Conservation (phyloP, 2,113 vertebrate genomes). For the Paralichthys olivaceus region DNA sequence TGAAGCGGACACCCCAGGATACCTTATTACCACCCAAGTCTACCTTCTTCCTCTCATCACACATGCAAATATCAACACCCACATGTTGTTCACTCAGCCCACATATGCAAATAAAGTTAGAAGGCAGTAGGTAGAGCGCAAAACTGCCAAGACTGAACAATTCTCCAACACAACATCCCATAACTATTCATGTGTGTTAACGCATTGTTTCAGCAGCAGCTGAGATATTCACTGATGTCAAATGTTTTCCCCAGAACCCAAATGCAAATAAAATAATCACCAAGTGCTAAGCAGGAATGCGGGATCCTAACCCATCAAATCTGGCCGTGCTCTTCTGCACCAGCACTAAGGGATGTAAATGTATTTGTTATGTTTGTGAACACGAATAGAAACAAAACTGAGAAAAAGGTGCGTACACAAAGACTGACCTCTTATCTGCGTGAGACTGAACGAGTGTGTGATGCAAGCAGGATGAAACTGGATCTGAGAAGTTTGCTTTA, state of each 20-base stretch:
- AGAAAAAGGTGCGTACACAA: neutral
- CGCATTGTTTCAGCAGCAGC: neutral
- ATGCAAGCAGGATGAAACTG: slow-evolving; percentile 52
- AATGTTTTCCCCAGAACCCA: neutral
- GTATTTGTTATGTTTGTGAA: neutral
- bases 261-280: neutral
- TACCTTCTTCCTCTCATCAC: neutral
- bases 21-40: neutral
- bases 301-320: neutral
- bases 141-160: neutral
- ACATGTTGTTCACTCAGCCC: slow-evolving; percentile 15
- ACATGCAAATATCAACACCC: neutral
- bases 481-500: slow-evolving; percentile 41
- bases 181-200: neutral
- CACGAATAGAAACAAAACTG: slow-evolving; percentile 10
- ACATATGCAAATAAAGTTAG: slow-evolving; percentile 35
- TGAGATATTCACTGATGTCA: neutral
- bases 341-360: neutral
- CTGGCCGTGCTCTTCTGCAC: neutral
- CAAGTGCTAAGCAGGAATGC: neutral
- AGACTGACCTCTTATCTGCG: neutral
- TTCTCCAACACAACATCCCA: neutral
- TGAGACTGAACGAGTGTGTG: slow-evolving; percentile 4
- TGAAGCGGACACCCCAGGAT: neutral
- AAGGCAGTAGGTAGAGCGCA: slow-evolving; percentile 9